A percentile compares a stretch with the other conserved stretches of the same genome.
Conservation (phyloP, 2,888 invertebrate genomes). For the Ommatoiulus sabulosus region DNA sequence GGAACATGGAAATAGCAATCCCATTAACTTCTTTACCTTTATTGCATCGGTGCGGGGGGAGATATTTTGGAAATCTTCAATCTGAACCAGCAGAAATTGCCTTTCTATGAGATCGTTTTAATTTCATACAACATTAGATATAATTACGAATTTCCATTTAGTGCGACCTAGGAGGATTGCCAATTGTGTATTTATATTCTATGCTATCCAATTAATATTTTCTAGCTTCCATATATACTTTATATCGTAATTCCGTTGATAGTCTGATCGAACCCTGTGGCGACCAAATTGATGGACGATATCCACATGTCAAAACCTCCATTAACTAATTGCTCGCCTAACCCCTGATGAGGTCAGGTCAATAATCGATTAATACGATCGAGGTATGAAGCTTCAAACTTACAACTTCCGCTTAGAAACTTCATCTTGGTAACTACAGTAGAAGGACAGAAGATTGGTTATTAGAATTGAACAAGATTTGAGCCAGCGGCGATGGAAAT, state of each 20-base stretch:
- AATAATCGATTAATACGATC: not conserved
- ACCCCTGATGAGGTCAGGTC: not conserved
- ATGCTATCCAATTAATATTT: not conserved
- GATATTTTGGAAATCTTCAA: not conserved
- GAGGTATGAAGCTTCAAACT: too few species aligned
- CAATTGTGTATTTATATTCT: not conserved
- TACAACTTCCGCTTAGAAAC: too few species aligned
- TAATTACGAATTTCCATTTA: not conserved
- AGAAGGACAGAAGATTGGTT: too few species aligned
- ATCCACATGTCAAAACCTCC: not conserved
- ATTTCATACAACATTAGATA: constrained; percentile 6
- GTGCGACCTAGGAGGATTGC: not conserved
- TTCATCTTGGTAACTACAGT: too few species aligned
- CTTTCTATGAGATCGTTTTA: not conserved
- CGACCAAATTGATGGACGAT: not conserved
- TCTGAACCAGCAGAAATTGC: not conserved
- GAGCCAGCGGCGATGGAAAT: too few species aligned
- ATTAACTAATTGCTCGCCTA: not conserved
- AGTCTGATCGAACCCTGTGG: not conserved
- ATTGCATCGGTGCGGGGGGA: not conserved
- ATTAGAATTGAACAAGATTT: too few species aligned
- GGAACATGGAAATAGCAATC: constrained; percentile 24
- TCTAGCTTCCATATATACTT: too few species aligned
- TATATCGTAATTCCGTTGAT: not conserved
- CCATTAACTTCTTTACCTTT: constrained; percentile 1